These are phyloP conservation scores for Sebastes diploproa DNA, from an alignment of 2,797 vertebrate genomes.

Conservation along the genomic window DNA sequence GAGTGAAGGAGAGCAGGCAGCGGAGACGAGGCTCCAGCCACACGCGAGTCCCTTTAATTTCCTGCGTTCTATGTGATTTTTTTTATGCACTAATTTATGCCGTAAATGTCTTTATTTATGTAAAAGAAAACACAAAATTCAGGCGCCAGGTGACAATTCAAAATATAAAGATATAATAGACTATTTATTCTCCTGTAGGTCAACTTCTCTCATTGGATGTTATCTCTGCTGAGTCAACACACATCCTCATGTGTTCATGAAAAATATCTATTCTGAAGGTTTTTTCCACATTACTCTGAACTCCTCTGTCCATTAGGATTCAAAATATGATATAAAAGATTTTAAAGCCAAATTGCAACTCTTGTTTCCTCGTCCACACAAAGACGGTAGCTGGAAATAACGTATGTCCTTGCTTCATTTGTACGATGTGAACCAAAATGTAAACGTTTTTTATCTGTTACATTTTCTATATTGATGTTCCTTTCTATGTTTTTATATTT, in stretches of 20 bases:
- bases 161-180: no score
- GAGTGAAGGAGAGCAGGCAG: no score
- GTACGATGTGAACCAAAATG: background rate
- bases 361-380: background rate
- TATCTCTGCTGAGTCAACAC: no score
- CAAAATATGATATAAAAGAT: background rate
- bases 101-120: no score
- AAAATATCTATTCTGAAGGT: background rate
- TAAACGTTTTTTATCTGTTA: background rate
- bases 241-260: background rate
- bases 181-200: no score
- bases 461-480: background rate
- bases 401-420: background rate
- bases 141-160: no score
- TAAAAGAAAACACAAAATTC: no score
- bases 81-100: no score
- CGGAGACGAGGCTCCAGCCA: no score
- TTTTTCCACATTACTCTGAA: background rate
- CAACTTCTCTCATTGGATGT: no score
- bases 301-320: background rate
- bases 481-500: background rate
- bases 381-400: background rate
- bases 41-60: no score
- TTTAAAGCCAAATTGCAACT: background rate
- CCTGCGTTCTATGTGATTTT: no score